These are phyloP conservation scores for Micromys minutus DNA, from an alignment of 2,113 vertebrate genomes.

Conservation along the genomic window DNA sequence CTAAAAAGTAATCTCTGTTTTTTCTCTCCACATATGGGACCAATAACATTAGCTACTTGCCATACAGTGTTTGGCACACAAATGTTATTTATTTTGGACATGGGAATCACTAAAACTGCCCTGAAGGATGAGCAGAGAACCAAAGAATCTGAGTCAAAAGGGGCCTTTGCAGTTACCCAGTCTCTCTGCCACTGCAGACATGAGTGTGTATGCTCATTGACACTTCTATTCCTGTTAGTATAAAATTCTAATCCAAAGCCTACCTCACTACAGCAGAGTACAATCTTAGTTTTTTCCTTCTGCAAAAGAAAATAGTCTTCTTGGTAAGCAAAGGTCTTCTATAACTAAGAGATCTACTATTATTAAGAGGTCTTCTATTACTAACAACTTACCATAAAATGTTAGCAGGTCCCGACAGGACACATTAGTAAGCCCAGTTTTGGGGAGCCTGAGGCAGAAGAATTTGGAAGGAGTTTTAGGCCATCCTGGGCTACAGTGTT, in stretches of 20 bases:
- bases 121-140: background rate
- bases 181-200: background rate
- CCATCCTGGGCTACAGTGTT: background rate
- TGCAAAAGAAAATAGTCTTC: background rate
- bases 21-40: background rate
- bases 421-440: background rate
- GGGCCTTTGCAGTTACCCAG: background rate
- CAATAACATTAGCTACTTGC: background rate
- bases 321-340: background rate
- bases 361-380: background rate
- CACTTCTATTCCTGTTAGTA: background rate
- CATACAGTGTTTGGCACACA: background rate
- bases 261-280: background rate
- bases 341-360: background rate
- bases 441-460: background rate
- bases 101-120: background rate
- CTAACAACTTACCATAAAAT: background rate
- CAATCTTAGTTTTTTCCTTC: conserved; percentile 14
- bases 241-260: conserved; percentile 29
- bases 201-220: background rate
- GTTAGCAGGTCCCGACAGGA: background rate
- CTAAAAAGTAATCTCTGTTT: background rate
- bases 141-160: background rate
- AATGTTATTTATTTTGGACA: background rate
- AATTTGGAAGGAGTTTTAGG: background rate